A percentile compares a stretch with the other conserved stretches of the same genome.
phyloP scores from a whole-genome alignment of 2,797 vertebrate species.

The Amblyopsis hoosieri region DNA sequence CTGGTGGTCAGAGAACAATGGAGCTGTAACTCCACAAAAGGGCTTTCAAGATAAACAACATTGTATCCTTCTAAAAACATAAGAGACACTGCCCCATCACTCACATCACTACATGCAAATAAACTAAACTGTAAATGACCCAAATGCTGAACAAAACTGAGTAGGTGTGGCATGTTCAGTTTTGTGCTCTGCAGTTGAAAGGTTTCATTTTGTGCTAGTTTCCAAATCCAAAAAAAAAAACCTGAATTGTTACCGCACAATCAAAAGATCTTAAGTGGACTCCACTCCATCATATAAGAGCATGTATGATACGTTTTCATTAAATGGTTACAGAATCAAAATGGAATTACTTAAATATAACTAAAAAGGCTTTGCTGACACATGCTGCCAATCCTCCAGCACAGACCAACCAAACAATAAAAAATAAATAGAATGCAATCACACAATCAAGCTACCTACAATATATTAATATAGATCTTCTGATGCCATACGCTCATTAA shows the following conservation, averaged over 20 bases:
- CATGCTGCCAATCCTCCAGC: conserved; percentile 81
- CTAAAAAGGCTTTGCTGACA: conserved; percentile 70
- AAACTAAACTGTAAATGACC: conserved; percentile 60
- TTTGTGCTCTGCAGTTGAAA: conserved; percentile 60
- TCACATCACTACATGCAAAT: conserved; percentile 24
- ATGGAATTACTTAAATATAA: conserved; percentile 70
- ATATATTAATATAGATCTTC: conserved; percentile 92
- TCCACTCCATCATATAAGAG: conserved; percentile 58
- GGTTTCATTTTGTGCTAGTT: conserved; percentile 62
- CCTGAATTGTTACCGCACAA: conserved; percentile 41
- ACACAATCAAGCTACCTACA: conserved; percentile 88
- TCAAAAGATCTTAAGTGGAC: conserved; percentile 53
- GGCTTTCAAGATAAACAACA: conserved; percentile 33
- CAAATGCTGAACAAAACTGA: conserved; percentile 66
- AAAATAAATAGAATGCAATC: conserved; percentile 86
- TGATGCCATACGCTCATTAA: conserved; percentile 84
- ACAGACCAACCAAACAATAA: conserved; percentile 80
- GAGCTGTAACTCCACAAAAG: conserved; percentile 46
- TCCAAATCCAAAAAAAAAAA: conserved; percentile 42
- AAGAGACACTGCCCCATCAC: conserved; percentile 15
- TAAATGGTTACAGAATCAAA: conserved; percentile 68
- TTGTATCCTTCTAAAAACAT: conserved; percentile 10
- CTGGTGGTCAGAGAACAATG: conserved; percentile 75
- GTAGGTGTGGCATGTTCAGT: conserved; percentile 35
- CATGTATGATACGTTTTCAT: conserved; percentile 41